These are phyloP conservation scores for Peucedramus taeniatus DNA, from an alignment of 2,113 vertebrate species.

Conservation along the genomic window DNA sequence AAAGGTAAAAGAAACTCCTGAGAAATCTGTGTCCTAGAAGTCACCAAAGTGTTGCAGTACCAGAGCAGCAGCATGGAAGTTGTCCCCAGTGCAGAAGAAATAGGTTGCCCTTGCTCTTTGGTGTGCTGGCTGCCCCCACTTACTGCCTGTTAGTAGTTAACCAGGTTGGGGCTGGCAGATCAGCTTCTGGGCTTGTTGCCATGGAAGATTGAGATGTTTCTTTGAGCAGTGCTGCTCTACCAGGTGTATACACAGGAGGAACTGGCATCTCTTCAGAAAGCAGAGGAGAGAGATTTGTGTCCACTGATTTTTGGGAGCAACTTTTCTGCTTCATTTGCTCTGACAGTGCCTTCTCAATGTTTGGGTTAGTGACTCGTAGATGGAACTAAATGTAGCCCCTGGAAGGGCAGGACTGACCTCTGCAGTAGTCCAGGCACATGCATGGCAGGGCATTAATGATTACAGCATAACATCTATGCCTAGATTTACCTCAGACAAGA, in stretches of 20 bases:
- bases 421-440: neutral
- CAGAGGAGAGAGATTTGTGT: slow-evolving; percentile 28
- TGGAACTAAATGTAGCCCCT: neutral
- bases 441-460: neutral
- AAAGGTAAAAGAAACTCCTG: neutral
- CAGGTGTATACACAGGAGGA: slow-evolving; percentile 63
- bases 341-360: neutral
- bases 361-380: neutral
- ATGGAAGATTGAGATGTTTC: slow-evolving; percentile 53
- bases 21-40: neutral
- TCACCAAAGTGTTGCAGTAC: neutral
- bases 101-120: neutral
- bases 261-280: slow-evolving; percentile 44
- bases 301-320: slow-evolving; percentile 23
- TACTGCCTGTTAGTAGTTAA: neutral
- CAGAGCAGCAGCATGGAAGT: neutral
- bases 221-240: neutral
- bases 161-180: neutral
- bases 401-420: neutral
- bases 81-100: neutral
- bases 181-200: slow-evolving; percentile 53
- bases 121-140: neutral
- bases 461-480: neutral
- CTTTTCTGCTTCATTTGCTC: slow-evolving; percentile 51
- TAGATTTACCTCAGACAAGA: neutral